A percentile compares a stretch with the other conserved stretches of the same genome.
These are phyloP conservation scores for Sebastes cheni DNA, from an alignment of 2,797 vertebrate genomes.

Conservation along the genomic window DNA sequence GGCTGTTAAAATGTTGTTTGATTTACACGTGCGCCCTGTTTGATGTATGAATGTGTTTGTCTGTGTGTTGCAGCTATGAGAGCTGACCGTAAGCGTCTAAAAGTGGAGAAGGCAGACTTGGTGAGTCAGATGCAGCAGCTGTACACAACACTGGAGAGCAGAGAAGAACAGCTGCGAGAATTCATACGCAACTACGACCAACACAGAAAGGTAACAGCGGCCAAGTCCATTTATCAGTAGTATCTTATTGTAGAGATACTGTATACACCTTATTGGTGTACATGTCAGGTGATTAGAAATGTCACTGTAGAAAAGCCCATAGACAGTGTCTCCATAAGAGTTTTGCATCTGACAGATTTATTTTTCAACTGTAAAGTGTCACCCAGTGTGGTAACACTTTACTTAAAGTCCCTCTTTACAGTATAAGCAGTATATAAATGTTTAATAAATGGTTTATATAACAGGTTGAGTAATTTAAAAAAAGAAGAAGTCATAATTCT, in stretches of 20 bases:
- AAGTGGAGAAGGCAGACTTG: constrained; percentile 93
- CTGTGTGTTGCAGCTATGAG: constrained; percentile 90
- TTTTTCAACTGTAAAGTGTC: not conserved
- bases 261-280: not conserved
- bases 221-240: not conserved
- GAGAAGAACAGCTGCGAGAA: constrained; percentile 93
- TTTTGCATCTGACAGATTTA: not conserved
- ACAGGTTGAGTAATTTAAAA: too few species aligned
- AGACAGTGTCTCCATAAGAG: not conserved
- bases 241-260: not conserved
- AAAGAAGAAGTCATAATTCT: too few species aligned
- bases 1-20: not conserved
- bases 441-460: not conserved
- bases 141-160: constrained; percentile 94
- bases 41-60: constrained; percentile 3
- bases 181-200: constrained; percentile 98
- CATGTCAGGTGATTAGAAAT: not conserved
- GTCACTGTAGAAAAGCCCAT: not conserved
- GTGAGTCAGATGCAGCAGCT: constrained; percentile 98
- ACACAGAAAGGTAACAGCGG: constrained; percentile 89
- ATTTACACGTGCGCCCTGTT: not conserved
- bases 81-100: constrained; percentile 94
- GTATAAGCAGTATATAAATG: not conserved
- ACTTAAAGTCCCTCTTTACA: not conserved
- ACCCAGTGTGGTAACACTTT: not conserved